Evolutionary conservation across 2,797 vertebrate genomes (phyloP), one percentile per base, ranked within the genome.

Genomic region (Chloroceryle inda): DNA sequence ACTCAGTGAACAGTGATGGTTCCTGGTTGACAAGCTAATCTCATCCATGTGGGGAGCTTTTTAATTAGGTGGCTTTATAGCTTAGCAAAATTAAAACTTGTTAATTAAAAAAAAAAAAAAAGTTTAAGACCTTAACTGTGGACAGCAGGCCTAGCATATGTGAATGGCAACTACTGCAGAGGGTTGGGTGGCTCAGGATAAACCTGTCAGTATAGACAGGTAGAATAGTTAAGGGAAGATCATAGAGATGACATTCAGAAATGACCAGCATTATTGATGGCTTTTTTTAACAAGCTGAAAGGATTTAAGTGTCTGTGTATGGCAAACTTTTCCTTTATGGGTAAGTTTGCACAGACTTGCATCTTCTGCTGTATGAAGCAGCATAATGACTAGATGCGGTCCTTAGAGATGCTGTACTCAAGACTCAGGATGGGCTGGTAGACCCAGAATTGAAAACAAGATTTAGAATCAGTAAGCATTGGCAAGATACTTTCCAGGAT

Each of bases 11-110:
- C 58, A 29, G 90, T 76, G 87, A 79, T 4, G 50, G 78, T 76
- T 95, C 89, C 96, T 61, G 55, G 62, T 86, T 75, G 78, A 85
- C 86, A 79, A 66, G 64, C 69, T 96, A 73, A 97, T 96, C 84
- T 85, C 94, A 93, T 68, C 93, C 96, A 93, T 79, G 95, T 94
- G 94, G 92, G 90, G 59, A 84, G 17, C 13, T 89, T 88, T 92
- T 88, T 27, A 38, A 71, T 83, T 61, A 49, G 82, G 92, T 92
- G 83, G 38, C 89, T 96, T 76, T 64, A 58, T 53, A 35, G 85
- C 79, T 79, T 45, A 52, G 35, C 95, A 94, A 97, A 97, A 96
- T 91, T 97, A 96, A 94, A 93, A 71, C 18, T 67, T 1, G 1
- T 53, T 94, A 69, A 92, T 71, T 66, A 64, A 3, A n/a, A 68